Conservation (phyloP, 2,888 invertebrate genomes). For the Lymantria monacha region DNA sequence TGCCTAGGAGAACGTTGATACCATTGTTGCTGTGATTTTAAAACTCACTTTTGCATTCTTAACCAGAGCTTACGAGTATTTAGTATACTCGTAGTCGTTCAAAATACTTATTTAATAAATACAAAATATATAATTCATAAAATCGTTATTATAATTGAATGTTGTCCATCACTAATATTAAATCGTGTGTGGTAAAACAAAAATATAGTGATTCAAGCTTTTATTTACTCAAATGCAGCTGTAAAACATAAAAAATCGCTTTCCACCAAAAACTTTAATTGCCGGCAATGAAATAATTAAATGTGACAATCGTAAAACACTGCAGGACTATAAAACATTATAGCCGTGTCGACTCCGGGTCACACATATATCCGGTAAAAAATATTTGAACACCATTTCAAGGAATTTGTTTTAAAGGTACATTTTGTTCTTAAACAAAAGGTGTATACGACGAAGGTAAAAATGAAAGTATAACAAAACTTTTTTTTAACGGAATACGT, state of each 20-base stretch:
- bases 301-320: conserved; percentile 81
- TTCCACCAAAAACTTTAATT: conserved; percentile 78
- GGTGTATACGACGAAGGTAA: background rate
- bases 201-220: conserved; percentile 65
- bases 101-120: no score
- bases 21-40: no score
- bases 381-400: conserved; percentile 34
- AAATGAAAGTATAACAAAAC: background rate
- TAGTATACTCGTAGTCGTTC: no score
- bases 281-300: conserved; percentile 81
- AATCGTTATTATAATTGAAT: conserved; percentile 5
- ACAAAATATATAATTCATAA: no score
- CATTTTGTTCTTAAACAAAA: conserved; percentile 15
- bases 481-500: background rate
- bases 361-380: conserved; percentile 49
- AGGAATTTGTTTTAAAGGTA: conserved; percentile 22
- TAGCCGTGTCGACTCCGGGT: conserved; percentile 55
- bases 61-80: no score
- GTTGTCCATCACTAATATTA: conserved; percentile 52
- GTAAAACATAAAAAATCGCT: conserved; percentile 75
- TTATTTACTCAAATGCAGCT: conserved; percentile 78
- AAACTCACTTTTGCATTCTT: no score
- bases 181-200: conserved; percentile 77
- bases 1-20: no score
- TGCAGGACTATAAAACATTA: conserved; percentile 70